phyloP scores from a whole-genome alignment of 1,140 invertebrate species.

The Platyura marginata region DNA sequence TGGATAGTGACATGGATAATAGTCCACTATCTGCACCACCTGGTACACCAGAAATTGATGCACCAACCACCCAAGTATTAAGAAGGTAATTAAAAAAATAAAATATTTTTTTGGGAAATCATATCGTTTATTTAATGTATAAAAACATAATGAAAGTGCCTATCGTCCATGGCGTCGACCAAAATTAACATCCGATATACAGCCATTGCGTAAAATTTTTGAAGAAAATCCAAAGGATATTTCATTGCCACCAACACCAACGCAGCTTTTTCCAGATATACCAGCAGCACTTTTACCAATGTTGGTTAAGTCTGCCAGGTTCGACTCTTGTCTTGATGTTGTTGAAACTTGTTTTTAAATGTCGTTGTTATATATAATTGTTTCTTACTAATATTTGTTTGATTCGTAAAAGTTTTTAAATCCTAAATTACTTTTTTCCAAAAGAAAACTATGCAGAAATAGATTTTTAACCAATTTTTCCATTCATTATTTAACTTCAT shows the following conservation, averaged over 20 bases:
- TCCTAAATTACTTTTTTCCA: too few relatives aligned
- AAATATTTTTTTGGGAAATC: too few relatives aligned
- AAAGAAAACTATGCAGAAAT: too few relatives aligned
- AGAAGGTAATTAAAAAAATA: too few relatives aligned
- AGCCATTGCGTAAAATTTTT: conserved; percentile 50
- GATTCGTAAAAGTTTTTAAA: too few relatives aligned
- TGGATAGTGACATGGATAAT: background rate
- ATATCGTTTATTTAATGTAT: too few relatives aligned
- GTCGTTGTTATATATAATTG: too few relatives aligned
- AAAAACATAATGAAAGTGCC: conserved; percentile 26
- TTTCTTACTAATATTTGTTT: too few relatives aligned
- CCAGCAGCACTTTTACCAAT: background rate
- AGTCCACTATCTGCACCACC: background rate
- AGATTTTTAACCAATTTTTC: too few relatives aligned
- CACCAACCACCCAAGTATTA: background rate
- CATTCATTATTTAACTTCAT: too few relatives aligned
- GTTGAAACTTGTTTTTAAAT: too few relatives aligned
- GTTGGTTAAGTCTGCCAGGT: background rate
- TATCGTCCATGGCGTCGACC: conserved; percentile 50
- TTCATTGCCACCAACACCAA: background rate
- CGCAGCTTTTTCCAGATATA: background rate
- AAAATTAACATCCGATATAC: conserved; percentile 52
- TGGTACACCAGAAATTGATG: background rate
- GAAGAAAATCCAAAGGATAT: conserved; percentile 32
- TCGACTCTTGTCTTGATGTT: too few relatives aligned